Evolutionary conservation across 2,888 invertebrate genomes (phyloP).

Genomic region (Azorinus chamasolen): DNA sequence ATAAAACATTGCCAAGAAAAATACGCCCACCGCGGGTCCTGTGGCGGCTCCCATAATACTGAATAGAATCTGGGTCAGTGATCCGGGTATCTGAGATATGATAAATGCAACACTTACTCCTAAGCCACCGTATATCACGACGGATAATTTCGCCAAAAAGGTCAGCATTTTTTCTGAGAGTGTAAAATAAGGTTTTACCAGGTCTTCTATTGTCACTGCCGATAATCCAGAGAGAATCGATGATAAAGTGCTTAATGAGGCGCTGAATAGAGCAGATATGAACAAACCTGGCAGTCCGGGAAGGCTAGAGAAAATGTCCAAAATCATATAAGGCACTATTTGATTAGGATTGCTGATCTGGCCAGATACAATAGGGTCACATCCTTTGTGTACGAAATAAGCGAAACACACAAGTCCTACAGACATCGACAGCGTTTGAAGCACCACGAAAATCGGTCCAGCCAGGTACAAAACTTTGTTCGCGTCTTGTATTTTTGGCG

Average conservation of each 20-base stretch:
- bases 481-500: slow-evolving; percentile 57
- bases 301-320: slow-evolving; percentile 35
- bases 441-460: slow-evolving; percentile 35
- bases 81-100: slow-evolving; percentile 32
- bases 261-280: slow-evolving; percentile 36
- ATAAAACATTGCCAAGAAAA: slow-evolving; percentile 50
- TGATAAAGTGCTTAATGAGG: slow-evolving; percentile 49
- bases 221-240: slow-evolving; percentile 41
- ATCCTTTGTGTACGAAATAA: slow-evolving; percentile 31
- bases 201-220: slow-evolving; percentile 43
- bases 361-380: slow-evolving; percentile 40
- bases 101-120: slow-evolving; percentile 38
- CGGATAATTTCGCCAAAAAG: slow-evolving; percentile 38
- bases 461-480: slow-evolving; percentile 49
- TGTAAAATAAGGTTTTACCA: slow-evolving; percentile 37
- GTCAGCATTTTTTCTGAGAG: slow-evolving; percentile 28
- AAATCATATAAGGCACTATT: slow-evolving; percentile 45
- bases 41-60: slow-evolving; percentile 51
- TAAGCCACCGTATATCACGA: slow-evolving; percentile 30
- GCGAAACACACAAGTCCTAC: slow-evolving; percentile 48
- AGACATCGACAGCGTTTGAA: slow-evolving; percentile 51
- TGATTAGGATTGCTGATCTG: slow-evolving; percentile 49
- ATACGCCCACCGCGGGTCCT: slow-evolving; percentile 43
- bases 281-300: slow-evolving; percentile 39
- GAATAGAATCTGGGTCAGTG: slow-evolving; percentile 48